Percentiles rank a stretch among this genome's conserved stretches.
phyloP scores from a whole-genome alignment of 2,113 vertebrate genomes.

The Daphoenositta chrysoptera region DNA sequence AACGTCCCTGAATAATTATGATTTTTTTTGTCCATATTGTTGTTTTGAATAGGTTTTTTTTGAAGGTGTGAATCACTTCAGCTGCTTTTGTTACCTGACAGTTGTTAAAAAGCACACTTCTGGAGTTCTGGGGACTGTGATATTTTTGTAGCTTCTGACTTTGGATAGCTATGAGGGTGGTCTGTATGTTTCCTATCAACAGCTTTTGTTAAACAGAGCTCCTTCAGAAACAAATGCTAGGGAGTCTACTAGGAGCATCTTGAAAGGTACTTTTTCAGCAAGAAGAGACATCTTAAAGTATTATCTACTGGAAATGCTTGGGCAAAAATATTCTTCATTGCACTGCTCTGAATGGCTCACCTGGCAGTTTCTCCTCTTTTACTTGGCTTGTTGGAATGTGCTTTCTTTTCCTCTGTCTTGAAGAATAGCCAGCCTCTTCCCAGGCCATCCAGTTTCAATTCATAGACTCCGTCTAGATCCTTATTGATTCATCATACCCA shows the following conservation, averaged over 20 bases:
- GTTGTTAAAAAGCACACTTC: background rate
- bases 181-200: background rate
- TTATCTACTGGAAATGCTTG: background rate
- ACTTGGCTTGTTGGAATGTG: background rate
- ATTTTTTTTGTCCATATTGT: background rate
- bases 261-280: background rate
- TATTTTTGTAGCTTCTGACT: background rate
- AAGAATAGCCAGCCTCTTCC: background rate
- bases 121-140: background rate
- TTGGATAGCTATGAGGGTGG: background rate
- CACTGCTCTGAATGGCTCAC: background rate
- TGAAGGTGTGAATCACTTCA: background rate
- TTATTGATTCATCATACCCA: slow-evolving; percentile 54
- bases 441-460: slow-evolving; percentile 8
- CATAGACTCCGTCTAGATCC: slow-evolving; percentile 18
- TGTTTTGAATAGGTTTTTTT: background rate
- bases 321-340: background rate
- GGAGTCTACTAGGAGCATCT: background rate
- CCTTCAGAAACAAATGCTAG: background rate
- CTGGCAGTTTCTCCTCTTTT: background rate
- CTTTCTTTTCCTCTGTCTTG: background rate
- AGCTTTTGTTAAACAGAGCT: background rate
- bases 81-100: background rate
- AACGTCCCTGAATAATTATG: background rate
- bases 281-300: background rate